Conservation (phyloP, 2,888 invertebrate species). For the Melanchra persicariae region DNA sequence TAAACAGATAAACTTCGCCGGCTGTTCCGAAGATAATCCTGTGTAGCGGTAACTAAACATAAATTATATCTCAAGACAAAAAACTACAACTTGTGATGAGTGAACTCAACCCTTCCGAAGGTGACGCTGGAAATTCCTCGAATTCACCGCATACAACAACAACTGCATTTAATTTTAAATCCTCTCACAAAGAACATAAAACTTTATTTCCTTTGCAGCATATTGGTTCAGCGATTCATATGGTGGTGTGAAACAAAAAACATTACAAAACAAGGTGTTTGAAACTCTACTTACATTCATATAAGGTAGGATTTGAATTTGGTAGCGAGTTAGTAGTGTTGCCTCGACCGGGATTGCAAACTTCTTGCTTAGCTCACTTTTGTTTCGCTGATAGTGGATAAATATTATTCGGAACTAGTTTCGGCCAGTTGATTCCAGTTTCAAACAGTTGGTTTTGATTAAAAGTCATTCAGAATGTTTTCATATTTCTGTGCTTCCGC, state of each 20-base stretch:
- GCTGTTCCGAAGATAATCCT: slow-evolving; percentile 22
- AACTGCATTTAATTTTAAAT: slow-evolving; percentile 39
- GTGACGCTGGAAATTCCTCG: slow-evolving; percentile 57
- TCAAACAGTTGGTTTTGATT: slow-evolving; percentile 78
- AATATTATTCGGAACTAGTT: slow-evolving; percentile 84
- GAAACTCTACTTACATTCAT: slow-evolving; percentile 26
- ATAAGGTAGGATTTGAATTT: slow-evolving; percentile 67
- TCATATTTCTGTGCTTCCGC: slow-evolving; percentile 36
- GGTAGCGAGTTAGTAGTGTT: slow-evolving; percentile 48
- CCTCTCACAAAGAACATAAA: slow-evolving; percentile 39
- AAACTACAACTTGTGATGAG: slow-evolving; percentile 53
- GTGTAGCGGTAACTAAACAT: slow-evolving; percentile 47
- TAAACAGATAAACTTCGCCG: slow-evolving; percentile 33
- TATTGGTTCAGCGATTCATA: slow-evolving; percentile 36
- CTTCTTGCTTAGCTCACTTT: slow-evolving; percentile 79
- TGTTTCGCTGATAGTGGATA: slow-evolving; percentile 82
- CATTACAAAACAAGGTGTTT: slow-evolving; percentile 6
- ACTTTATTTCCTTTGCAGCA: slow-evolving; percentile 41
- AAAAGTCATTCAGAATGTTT: slow-evolving; percentile 68
- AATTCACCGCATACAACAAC: slow-evolving; percentile 54
- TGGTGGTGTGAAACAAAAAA: slow-evolving; percentile 58
- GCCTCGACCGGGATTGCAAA: slow-evolving; percentile 70
- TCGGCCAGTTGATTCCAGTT: slow-evolving; percentile 78
- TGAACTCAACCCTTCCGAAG: slow-evolving; percentile 52
- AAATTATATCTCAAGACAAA: slow-evolving; percentile 59